Base-by-base conservation (phyloP, 2,113 vertebrate species). In the Sinocyclocheilus maitianheensis region DNA sequence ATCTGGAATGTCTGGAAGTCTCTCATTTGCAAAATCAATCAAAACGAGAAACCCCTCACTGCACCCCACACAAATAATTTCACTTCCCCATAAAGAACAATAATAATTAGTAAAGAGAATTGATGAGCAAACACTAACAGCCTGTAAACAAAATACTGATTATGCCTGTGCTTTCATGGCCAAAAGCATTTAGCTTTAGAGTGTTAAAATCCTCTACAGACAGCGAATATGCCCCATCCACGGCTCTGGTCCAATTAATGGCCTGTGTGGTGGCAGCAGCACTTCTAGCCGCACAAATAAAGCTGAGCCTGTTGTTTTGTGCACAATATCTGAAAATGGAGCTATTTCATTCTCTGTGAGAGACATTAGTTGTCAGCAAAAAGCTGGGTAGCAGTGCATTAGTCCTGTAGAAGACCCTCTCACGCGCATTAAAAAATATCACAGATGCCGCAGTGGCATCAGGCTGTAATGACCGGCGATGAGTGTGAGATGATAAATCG, bases 401-500 rank as follows among this genome's bases (percentile, higher is more conserved):
- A 65, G 83, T 85, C 79, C 84, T 83, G 67, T 53, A 37, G 80
- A 77, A 86, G 30, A 88, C 67, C 30, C 67, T 43, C n/a, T 87
- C 83, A 40, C 87, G 65, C 81, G 84, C 88, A 80, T 65, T 85
- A 80, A 87, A 76, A 69, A 87, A 83, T 75, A 83, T 63, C 71
- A 89, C 89, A 80, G 89, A 88, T 84, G 69, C 84, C 30, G 84
- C 46, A 78, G 40, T 75, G 89, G 89, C 83, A 43, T 78, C 34
- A 34, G 30, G 86, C 55, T 69, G 30, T 58, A 12, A 65, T 20
- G 20, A 48, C 5, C 37, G 7, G 53, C 16, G 62, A 69, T 79
- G 86, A 88, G 87, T 87, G 63, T 51, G 63, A 87, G 85, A 85
- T 93, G 87, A 92, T 92, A 87, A 91, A 92, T 91, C 87, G 85